These are phyloP conservation scores for Athetis lepigone DNA, from an alignment of 2,888 invertebrate species.

Conservation along the genomic window DNA sequence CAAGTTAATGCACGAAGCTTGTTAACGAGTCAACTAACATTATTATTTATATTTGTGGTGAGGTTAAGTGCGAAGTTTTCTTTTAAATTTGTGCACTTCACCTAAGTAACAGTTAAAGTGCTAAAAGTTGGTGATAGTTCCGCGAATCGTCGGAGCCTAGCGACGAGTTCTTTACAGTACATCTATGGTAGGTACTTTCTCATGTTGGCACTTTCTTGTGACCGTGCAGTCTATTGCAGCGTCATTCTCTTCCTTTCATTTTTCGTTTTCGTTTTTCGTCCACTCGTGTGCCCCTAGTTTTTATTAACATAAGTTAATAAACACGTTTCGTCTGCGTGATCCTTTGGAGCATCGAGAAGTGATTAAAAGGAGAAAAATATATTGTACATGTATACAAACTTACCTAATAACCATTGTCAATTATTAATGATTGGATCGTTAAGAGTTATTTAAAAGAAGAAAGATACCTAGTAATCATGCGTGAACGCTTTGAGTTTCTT, in stretches of 20 bases:
- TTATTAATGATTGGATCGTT: too few species aligned
- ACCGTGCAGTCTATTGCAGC: neutral
- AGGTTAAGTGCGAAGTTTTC: constrained; percentile 44
- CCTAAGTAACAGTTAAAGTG: constrained; percentile 37
- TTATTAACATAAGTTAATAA: neutral
- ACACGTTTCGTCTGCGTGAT: too few species aligned
- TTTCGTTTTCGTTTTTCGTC: neutral
- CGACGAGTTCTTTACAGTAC: constrained; percentile 2
- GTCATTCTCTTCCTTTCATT: neutral
- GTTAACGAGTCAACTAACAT: constrained; percentile 33
- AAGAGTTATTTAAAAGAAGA: too few species aligned
- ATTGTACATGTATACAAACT: too few species aligned
- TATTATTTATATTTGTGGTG: constrained; percentile 48
- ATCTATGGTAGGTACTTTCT: constrained; percentile 2
- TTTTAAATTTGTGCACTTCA: constrained; percentile 48
- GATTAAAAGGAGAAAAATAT: too few species aligned
- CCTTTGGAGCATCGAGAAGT: too few species aligned
- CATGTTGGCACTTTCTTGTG: neutral
- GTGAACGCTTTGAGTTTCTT: too few species aligned
- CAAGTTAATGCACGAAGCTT: constrained; percentile 33
- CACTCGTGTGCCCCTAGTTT: neutral
- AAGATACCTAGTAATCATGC: too few species aligned
- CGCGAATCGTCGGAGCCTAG: constrained; percentile 21
- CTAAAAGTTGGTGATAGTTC: constrained; percentile 48
- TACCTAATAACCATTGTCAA: too few species aligned